Evolutionary conservation across 2,888 invertebrate species (phyloP).

Genomic region (Archaeoteleia sp.): DNA sequence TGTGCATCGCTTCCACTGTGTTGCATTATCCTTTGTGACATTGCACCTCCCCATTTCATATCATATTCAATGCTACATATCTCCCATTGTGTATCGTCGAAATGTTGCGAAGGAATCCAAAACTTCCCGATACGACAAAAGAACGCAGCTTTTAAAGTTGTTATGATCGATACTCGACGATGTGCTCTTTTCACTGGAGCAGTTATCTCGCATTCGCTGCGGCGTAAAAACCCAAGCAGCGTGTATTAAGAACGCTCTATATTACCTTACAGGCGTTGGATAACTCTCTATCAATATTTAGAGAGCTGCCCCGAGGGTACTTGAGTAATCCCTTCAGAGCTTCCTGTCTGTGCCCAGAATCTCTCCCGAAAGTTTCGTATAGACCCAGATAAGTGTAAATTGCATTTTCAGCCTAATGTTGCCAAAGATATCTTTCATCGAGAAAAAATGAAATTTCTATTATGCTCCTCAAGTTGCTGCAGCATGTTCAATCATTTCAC

Average conservation of each 20-base stretch:
- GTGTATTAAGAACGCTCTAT: slow-evolving; percentile 25
- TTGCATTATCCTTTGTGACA: too few relatives aligned
- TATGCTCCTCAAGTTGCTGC: too few relatives aligned
- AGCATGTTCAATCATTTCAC: too few relatives aligned
- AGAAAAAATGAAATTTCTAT: slow-evolving; percentile 13
- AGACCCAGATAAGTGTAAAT: slow-evolving; percentile 30
- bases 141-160: slow-evolving; percentile 15
- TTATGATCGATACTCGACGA: slow-evolving; percentile 29
- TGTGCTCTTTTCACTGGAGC: slow-evolving; percentile 11
- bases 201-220: slow-evolving; percentile 19
- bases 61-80: background rate
- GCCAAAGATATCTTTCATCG: slow-evolving; percentile 8
- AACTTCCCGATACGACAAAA: slow-evolving; percentile 7
- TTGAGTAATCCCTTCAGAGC: slow-evolving; percentile 35
- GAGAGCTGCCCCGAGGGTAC: slow-evolving; percentile 27
- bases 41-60: background rate
- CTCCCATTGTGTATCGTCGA: slow-evolving; percentile 5
- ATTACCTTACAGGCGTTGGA: slow-evolving; percentile 22
- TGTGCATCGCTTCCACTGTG: too few relatives aligned
- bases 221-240: slow-evolving; percentile 12
- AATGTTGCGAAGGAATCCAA: slow-evolving; percentile 11
- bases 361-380: slow-evolving; percentile 17
- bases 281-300: slow-evolving; percentile 43
- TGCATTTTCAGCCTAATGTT: slow-evolving; percentile 28
- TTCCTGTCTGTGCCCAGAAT: slow-evolving; percentile 13